phyloP scores from a whole-genome alignment of 1,140 invertebrate genomes.

The Arctopsyche grandis region DNA sequence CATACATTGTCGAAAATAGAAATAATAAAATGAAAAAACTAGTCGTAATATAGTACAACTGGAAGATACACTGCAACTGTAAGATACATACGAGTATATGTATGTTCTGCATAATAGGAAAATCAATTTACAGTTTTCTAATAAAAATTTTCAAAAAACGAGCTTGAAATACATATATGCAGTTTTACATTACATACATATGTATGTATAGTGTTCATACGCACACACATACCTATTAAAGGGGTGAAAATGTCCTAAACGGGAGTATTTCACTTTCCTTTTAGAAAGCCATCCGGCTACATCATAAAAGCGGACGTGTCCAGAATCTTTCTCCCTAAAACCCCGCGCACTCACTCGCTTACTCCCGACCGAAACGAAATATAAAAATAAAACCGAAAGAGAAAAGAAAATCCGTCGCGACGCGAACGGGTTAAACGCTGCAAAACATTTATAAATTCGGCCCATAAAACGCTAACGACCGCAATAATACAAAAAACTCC shows the following conservation, averaged over 20 bases:
- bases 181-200: no score
- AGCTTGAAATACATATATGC: no score
- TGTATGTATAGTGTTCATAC: neutral
- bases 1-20: neutral
- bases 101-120: no score
- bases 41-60: no score
- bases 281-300: conserved; percentile 26
- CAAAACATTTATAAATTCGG: conserved; percentile 17
- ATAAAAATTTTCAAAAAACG: no score
- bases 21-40: neutral
- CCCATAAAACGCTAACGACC: conserved; percentile 18
- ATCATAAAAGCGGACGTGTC: conserved; percentile 25
- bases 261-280: conserved; percentile 29
- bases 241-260: conserved; percentile 27
- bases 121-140: no score
- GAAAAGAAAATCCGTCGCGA: neutral
- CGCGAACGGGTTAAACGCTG: neutral
- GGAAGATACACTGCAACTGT: no score
- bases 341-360: no score
- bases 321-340: conserved; percentile 2
- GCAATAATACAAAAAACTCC: conserved; percentile 6
- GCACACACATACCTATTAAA: neutral
- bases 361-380: neutral
- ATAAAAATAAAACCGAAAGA: neutral
- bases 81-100: no score